Evolutionary conservation across 2,888 invertebrate species (phyloP), one percentile per base, ranked within the genome.

Genomic region (Epistrophe grossulariae): DNA sequence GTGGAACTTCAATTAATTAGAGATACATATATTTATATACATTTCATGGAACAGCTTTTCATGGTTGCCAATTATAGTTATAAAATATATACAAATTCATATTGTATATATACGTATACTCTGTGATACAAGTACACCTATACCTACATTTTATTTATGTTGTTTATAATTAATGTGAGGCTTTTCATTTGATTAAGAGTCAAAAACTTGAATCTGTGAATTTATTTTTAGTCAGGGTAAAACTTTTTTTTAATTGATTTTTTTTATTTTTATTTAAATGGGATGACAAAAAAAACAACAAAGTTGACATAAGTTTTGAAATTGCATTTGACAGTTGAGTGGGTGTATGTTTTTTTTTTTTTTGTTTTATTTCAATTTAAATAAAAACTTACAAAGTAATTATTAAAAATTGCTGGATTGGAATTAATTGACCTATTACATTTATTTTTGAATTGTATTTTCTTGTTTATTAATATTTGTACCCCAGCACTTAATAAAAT

Each of bases 1-100:
- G 45, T 55, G 24, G 45, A 60, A 48, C 66, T 84, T 77, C 66
- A 84, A 84, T 84, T 84, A 84, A 84, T 84, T 84, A 57, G 64
- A 59, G 62, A n/a, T 24, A 50, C 5, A 24, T 31, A 81, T 19
- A 38, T 28, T 19, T 9, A 57, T 38, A 80, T 28, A 81, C 13
- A 62, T 68, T 68, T 72, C 66, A 52, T 71, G 57, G 57, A 43
- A 55, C 8, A 64, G n/a, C 35, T 13, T 64, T 55, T 43, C 19
- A 28, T 31, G 55, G 31, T 13, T 40, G 10, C n/a, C 52, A 28
- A 55, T 55, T 72, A 55, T 55, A 35, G 35, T 70, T 15, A 38
- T 24, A 70, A 70, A 1, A 60, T 9, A 17, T 4, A 50, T 8
- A 6, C 43, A 45, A 9, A 45, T n/a, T 38, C 52, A 24, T 28